Evolutionary conservation across 1,140 invertebrate genomes (phyloP).

Genomic region (Neodiprion pinetum): DNA sequence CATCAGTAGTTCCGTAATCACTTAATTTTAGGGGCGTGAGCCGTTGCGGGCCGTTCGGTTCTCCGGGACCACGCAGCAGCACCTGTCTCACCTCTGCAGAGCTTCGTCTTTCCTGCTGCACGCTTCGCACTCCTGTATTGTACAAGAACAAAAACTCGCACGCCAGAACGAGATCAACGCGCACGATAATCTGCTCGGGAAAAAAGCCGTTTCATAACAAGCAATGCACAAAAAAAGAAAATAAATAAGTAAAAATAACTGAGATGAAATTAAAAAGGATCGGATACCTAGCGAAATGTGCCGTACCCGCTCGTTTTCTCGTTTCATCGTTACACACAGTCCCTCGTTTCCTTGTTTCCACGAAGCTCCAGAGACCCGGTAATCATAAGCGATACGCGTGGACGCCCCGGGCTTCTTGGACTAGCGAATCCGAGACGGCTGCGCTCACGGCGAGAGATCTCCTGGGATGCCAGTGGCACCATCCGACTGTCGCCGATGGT

Average conservation of each 20-base stretch:
- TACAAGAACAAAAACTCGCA: not conserved
- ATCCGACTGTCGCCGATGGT: not conserved
- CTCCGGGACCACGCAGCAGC: not conserved
- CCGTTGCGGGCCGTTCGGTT: not conserved
- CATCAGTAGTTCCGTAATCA: conserved; percentile 8
- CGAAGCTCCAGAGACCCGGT: not conserved
- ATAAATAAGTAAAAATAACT: not conserved
- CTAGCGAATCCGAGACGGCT: not conserved
- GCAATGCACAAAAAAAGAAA: not conserved
- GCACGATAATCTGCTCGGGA: not conserved
- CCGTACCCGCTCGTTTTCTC: not conserved
- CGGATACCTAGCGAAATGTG: not conserved
- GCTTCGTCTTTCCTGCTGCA: no score
- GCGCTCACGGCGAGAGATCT: not conserved
- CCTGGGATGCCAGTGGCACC: no score
- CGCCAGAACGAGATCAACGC: conserved; percentile 10
- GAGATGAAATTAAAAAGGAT: not conserved
- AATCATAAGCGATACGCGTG: conserved; percentile 12
- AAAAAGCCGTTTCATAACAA: no score
- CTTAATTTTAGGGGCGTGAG: not conserved
- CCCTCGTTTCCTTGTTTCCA: not conserved
- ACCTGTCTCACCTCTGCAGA: not conserved
- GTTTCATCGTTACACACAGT: not conserved
- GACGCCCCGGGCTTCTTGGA: not conserved
- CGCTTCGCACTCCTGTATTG: no score